Evolutionary conservation across 2,113 vertebrate genomes (phyloP).

Genomic region (Entomyzon cyanotis): DNA sequence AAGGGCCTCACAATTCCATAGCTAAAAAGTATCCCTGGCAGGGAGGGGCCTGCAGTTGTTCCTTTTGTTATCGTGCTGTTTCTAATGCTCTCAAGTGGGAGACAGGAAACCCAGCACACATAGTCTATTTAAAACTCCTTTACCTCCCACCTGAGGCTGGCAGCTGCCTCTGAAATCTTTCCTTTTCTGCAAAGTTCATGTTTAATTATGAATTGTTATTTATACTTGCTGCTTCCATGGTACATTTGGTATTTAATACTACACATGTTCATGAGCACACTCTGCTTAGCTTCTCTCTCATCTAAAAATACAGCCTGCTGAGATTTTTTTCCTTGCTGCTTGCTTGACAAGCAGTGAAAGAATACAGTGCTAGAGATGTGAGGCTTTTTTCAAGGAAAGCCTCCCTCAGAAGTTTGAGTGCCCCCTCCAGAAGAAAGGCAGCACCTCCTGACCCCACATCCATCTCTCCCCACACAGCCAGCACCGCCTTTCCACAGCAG

Average conservation of each 20-base stretch:
- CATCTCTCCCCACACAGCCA: neutral
- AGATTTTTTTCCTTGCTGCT: neutral
- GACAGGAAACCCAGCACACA: neutral
- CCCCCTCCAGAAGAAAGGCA: neutral
- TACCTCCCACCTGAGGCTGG: constrained; percentile 34
- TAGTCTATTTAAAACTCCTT: constrained; percentile 3
- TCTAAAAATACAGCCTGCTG: neutral
- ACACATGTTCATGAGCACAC: neutral
- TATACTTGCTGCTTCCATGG: neutral
- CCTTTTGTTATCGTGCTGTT: neutral
- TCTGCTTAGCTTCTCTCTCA: neutral
- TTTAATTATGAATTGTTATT: constrained; percentile 42
- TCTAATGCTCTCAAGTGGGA: neutral
- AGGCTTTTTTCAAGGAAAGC: neutral
- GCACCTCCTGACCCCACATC: neutral
- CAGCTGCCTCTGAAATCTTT: constrained; percentile 34
- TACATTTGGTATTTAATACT: constrained; percentile 6
- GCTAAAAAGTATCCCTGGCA: neutral
- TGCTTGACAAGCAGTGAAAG: neutral
- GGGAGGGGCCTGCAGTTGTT: constrained; percentile 34
- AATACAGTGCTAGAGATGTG: neutral
- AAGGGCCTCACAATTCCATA: neutral
- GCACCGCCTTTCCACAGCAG: neutral
- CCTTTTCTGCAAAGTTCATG: constrained; percentile 12
- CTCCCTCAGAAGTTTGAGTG: neutral